phyloP scores from a whole-genome alignment of 2,113 vertebrate genomes.

The Forbesichthys agassizii region DNA sequence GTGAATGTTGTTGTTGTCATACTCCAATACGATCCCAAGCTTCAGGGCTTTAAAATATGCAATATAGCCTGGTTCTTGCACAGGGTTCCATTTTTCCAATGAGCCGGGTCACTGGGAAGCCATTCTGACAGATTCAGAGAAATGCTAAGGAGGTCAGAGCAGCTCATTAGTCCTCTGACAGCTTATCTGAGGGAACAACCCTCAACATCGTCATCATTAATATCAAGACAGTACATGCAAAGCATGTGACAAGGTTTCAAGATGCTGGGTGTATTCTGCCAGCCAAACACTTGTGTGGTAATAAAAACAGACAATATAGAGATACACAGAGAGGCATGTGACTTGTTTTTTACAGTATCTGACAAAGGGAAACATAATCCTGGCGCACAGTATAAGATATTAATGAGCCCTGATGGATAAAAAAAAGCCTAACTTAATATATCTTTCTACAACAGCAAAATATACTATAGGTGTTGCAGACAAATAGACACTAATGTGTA shows the following conservation, averaged over 20 bases:
- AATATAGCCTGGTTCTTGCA: conserved; percentile 18
- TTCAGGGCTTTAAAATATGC: conserved; percentile 14
- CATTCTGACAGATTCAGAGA: conserved; percentile 50
- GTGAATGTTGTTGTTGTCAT: too few relatives aligned
- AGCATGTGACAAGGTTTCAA: conserved; percentile 21
- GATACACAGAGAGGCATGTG: not conserved
- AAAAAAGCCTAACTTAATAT: conserved; percentile 9
- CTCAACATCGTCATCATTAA: conserved; percentile 2
- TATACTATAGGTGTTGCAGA: not conserved
- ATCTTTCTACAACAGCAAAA: not conserved
- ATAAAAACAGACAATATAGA: conserved; percentile 23
- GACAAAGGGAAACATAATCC: conserved; percentile 44
- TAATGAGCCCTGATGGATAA: conserved; percentile 30
- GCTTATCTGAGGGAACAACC: conserved; percentile 27
- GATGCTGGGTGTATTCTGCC: not conserved
- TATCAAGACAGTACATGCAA: conserved; percentile 21
- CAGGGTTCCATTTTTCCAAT: conserved; percentile 8
- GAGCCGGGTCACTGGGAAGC: conserved; percentile 17
- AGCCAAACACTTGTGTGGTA: not conserved
- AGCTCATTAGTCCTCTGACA: conserved; percentile 50
- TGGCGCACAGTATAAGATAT: conserved; percentile 47
- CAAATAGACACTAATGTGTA: too few relatives aligned
- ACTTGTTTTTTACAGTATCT: not conserved
- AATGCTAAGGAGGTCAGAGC: conserved; percentile 28
- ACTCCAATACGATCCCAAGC: too few relatives aligned